A percentile compares a stretch with the other conserved stretches of the same genome.
phyloP scores from a whole-genome alignment of 2,113 vertebrate genomes.

The Platysternon megacephalum region DNA sequence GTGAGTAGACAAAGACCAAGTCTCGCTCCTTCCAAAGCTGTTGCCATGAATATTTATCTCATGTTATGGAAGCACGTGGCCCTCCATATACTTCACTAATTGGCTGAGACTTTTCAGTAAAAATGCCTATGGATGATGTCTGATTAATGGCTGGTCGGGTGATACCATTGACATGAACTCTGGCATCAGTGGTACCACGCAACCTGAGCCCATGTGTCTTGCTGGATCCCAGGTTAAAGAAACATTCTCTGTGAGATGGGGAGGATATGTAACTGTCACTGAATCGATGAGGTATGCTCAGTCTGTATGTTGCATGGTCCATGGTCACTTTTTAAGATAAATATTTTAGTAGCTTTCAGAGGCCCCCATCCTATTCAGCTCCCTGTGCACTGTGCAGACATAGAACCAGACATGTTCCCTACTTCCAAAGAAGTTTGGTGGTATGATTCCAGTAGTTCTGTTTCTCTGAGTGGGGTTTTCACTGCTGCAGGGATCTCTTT shows the following conservation, averaged over 20 bases:
- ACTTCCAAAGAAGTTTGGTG: neutral
- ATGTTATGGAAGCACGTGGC: conserved; percentile 50
- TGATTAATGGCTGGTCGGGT: conserved; percentile 58
- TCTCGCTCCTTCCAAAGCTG: neutral
- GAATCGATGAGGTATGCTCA: neutral
- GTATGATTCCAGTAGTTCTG: neutral
- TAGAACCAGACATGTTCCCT: neutral
- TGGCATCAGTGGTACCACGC: conserved; percentile 49
- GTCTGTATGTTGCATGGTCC: neutral
- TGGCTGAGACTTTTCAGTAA: conserved; percentile 66
- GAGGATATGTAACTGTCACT: neutral
- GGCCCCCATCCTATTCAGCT: neutral
- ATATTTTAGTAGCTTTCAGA: neutral
- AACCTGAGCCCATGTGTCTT: neutral
- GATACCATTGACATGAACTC: conserved; percentile 33
- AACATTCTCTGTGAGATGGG: neutral
- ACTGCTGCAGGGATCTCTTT: neutral
- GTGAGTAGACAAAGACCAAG: neutral
- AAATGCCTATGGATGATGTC: conserved; percentile 49
- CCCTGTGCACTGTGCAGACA: neutral
- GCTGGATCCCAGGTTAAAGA: neutral
- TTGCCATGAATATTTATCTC: conserved; percentile 68
- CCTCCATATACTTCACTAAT: conserved; percentile 72
- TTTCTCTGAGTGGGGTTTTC: neutral
- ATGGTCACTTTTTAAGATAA: neutral